Evolutionary conservation across 2,113 vertebrate genomes (phyloP).

Genomic region (Laticauda laticaudata): DNA sequence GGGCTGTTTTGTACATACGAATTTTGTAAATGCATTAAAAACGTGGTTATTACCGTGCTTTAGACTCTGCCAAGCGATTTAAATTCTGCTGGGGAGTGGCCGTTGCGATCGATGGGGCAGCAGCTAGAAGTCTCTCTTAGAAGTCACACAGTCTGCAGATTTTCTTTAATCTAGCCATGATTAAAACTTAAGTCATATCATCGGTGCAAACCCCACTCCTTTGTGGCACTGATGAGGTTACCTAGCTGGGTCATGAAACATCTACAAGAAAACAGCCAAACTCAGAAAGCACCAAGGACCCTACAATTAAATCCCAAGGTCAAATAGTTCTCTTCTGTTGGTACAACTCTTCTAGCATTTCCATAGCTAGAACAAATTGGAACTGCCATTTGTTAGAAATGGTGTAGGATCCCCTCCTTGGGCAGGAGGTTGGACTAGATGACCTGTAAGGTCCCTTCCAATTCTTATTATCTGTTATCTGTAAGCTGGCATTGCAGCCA

Average conservation of each 20-base stretch:
- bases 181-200: not conserved
- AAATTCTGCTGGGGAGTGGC: not conserved
- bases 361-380: not conserved
- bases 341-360: not conserved
- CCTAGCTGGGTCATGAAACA: not conserved
- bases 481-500: not conserved
- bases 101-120: not conserved
- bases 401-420: no score
- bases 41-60: constrained; percentile 56
- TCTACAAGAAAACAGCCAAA: not conserved
- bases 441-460: no score
- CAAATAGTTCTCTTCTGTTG: no score
- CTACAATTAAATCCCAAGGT: no score
- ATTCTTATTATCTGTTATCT: no score
- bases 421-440: no score
- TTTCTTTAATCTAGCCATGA: not conserved
- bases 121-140: no score
- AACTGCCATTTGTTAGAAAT: no score
- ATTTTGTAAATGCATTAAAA: constrained; percentile 73
- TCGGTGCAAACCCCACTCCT: not conserved
- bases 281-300: not conserved
- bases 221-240: not conserved
- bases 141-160: not conserved
- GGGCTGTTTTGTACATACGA: constrained; percentile 68
- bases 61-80: not conserved